phyloP scores from a whole-genome alignment of 2,888 invertebrate genomes.

The Drosophila flavopinicola region DNA sequence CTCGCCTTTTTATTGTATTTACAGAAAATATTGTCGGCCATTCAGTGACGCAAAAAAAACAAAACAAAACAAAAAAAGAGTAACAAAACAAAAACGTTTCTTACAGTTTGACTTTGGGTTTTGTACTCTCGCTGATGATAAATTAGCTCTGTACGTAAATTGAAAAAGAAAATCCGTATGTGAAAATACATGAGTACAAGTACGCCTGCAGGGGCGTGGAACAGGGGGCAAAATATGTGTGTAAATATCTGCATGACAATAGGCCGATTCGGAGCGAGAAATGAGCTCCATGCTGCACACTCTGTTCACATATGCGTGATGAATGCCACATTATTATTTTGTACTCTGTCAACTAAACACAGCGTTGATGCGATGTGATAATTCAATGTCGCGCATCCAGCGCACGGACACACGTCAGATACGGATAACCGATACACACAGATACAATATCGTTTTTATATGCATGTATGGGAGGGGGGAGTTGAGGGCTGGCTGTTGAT shows the following conservation, averaged over 20 bases:
- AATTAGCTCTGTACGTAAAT: conserved; percentile 77
- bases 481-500: conserved; percentile 52
- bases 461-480: conserved; percentile 6
- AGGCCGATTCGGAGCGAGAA: conserved; percentile 37
- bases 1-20: conserved; percentile 64
- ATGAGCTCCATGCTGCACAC: neutral
- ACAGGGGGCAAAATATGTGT: conserved; percentile 34
- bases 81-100: conserved; percentile 52
- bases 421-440: too few relatives aligned
- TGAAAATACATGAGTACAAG: conserved; percentile 49
- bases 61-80: conserved; percentile 11
- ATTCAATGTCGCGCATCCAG: conserved; percentile 74
- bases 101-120: conserved; percentile 62
- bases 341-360: conserved; percentile 72
- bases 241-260: conserved; percentile 78
- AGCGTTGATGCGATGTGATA: conserved; percentile 67
- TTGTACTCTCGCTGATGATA: conserved; percentile 63
- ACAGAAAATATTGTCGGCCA: conserved; percentile 69
- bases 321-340: conserved; percentile 76
- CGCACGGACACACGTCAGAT: conserved; percentile 55
- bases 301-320: conserved; percentile 33
- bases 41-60: conserved; percentile 44
- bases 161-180: conserved; percentile 75
- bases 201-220: neutral
- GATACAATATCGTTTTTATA: conserved; percentile 72